Conservation (phyloP, 2,888 invertebrate species). For the Pollenia labialis region DNA sequence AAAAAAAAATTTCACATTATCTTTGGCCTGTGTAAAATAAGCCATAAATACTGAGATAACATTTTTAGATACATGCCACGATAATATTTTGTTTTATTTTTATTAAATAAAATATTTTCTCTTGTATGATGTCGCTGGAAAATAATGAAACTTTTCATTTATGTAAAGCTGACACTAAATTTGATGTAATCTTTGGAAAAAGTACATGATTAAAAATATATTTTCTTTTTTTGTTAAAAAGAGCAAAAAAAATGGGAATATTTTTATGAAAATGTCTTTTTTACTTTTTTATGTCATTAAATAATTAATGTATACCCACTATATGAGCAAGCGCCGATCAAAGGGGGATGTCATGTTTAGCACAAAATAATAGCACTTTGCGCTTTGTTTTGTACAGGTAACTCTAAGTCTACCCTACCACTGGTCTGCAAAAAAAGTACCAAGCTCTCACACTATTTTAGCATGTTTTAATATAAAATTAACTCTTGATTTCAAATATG, state of each 20-base stretch:
- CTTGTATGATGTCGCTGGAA: conserved; percentile 25
- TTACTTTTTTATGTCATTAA: too few relatives aligned
- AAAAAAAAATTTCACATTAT: conserved; percentile 21
- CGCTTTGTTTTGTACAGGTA: too few relatives aligned
- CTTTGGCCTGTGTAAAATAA: conserved; percentile 39
- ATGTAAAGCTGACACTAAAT: conserved; percentile 60
- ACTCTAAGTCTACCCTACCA: too few relatives aligned
- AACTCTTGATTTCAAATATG: too few relatives aligned
- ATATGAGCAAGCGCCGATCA: too few relatives aligned
- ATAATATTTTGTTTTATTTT: conserved; percentile 52
- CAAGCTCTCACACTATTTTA: too few relatives aligned
- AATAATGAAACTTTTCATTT: conserved; percentile 30
- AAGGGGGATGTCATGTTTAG: too few relatives aligned
- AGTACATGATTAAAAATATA: neutral
- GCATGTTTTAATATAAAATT: too few relatives aligned
- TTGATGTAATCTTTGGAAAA: conserved; percentile 54
- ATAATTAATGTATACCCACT: too few relatives aligned
- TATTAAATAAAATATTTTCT: conserved; percentile 48
- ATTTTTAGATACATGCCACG: conserved; percentile 39
- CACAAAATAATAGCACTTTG: too few relatives aligned
- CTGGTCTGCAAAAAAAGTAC: too few relatives aligned
- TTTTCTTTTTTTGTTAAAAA: neutral
- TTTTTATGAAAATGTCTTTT: neutral
- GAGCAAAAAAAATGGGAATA: neutral
- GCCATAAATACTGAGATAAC: conserved; percentile 62